Evolutionary conservation across 2,113 vertebrate genomes (phyloP).

Genomic region (Spea bombifrons): DNA sequence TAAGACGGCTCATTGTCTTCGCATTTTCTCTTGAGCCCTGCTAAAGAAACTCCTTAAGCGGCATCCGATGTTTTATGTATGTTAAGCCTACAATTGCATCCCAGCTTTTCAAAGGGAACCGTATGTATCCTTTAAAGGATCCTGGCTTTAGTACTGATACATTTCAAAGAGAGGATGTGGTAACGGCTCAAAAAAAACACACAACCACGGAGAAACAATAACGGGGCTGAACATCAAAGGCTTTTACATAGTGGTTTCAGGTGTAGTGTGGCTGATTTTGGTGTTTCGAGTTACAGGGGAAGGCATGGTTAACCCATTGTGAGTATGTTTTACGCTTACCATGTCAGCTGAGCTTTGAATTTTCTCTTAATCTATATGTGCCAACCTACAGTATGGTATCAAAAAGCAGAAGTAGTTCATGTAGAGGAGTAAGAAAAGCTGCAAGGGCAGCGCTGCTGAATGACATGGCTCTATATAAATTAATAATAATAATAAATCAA

Average conservation of each 20-base stretch:
- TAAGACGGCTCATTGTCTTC: conserved; percentile 50
- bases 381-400: no score
- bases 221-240: conserved; percentile 38
- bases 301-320: conserved; percentile 36
- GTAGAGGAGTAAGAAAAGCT: no score
- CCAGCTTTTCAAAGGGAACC: conserved; percentile 63
- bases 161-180: conserved; percentile 66
- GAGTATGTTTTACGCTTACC: no score
- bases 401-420: no score
- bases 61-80: conserved; percentile 59
- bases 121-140: conserved; percentile 67
- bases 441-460: no score
- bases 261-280: conserved; percentile 49
- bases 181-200: conserved; percentile 50
- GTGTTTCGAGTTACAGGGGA: conserved; percentile 55
- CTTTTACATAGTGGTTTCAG: conserved; percentile 46
- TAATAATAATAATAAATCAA: no score
- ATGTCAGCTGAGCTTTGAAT: no score
- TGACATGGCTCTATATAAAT: no score
- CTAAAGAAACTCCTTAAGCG: conserved; percentile 57
- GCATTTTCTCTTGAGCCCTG: conserved; percentile 64
- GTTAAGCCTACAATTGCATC: conserved; percentile 65
- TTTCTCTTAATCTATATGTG: no score
- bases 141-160: conserved; percentile 59
- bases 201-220: conserved; percentile 56